phyloP scores from a whole-genome alignment of 2,888 invertebrate species.

The Steinernema scapterisci region DNA sequence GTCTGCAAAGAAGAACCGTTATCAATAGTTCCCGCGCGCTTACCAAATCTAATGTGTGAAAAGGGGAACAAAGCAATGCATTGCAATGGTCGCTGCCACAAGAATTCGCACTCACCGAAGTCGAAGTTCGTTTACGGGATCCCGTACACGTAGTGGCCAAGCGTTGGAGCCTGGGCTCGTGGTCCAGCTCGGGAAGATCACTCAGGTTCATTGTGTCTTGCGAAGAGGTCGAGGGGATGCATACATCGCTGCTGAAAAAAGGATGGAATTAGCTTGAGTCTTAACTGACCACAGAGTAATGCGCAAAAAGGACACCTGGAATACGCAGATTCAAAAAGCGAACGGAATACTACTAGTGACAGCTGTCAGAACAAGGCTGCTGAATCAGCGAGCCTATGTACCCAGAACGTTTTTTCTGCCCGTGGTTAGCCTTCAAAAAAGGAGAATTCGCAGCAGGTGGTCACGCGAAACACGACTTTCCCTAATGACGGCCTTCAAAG shows the following conservation, averaged over 20 bases:
- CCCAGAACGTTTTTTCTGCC: neutral
- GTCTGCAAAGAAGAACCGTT: neutral
- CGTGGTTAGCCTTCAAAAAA: conserved; percentile 17
- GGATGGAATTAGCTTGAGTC: too few species aligned
- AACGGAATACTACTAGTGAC: neutral
- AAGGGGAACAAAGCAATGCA: conserved; percentile 8
- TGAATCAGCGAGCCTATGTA: neutral
- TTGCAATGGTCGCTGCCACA: neutral
- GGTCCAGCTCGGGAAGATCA: conserved; percentile 2
- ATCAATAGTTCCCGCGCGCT: neutral
- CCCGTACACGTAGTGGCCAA: too few species aligned
- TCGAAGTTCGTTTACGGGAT: conserved; percentile 5
- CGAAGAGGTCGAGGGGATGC: conserved; percentile 1
- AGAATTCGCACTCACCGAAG: conserved; percentile 10
- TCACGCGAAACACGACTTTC: conserved; percentile 4
- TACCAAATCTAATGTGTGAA: conserved; percentile 10
- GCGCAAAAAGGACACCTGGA: too few species aligned
- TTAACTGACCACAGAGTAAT: too few species aligned
- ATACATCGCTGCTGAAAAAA: conserved; percentile 1
- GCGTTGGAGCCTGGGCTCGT: neutral
- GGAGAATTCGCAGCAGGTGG: conserved; percentile 23
- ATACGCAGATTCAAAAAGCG: neutral
- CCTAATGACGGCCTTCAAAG: conserved; percentile 1
- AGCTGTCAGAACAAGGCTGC: conserved; percentile 16
- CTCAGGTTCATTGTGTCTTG: conserved; percentile 6